A percentile compares a stretch with the other conserved stretches of the same genome.
These are phyloP conservation scores for Pollenia amentaria DNA, from an alignment of 2,888 invertebrate genomes.

Conservation along the genomic window DNA sequence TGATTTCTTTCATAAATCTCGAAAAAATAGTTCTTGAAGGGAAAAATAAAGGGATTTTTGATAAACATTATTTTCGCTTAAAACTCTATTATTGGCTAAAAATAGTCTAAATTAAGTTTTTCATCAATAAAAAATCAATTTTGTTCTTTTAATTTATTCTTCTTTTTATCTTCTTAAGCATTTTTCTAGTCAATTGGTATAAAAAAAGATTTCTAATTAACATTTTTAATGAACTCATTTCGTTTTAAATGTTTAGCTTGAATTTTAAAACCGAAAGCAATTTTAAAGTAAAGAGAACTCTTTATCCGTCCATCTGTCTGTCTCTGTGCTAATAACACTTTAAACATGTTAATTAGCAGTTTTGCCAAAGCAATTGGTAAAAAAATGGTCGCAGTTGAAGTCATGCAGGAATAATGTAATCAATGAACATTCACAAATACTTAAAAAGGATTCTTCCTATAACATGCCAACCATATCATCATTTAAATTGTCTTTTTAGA, in stretches of 20 bases:
- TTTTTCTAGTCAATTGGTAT: conserved; percentile 42
- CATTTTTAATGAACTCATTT: conserved; percentile 68
- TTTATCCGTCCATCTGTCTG: neutral
- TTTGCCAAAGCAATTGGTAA: conserved; percentile 11
- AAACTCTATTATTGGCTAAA: no score
- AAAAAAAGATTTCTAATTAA: conserved; percentile 59
- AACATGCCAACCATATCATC: conserved; percentile 36
- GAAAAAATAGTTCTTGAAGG: no score
- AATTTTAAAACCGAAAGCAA: neutral
- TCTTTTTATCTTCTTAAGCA: neutral
- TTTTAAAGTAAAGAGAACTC: neutral
- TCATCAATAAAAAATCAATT: neutral
- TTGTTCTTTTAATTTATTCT: neutral
- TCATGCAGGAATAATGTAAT: conserved; percentile 51
- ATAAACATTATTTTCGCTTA: no score
- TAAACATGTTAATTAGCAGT: conserved; percentile 70
- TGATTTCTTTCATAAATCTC: no score
- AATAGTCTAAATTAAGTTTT: no score
- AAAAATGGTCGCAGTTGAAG: neutral
- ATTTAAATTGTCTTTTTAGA: conserved; percentile 52
- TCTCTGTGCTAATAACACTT: conserved; percentile 56
- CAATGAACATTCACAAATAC: conserved; percentile 28
- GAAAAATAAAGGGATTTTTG: no score
- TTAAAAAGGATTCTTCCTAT: conserved; percentile 31
- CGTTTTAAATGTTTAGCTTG: conserved; percentile 14